A percentile compares a stretch with the other conserved stretches of the same genome.
phyloP scores from a whole-genome alignment of 2,797 vertebrate species.

The Hypotaenidia okinawae region DNA sequence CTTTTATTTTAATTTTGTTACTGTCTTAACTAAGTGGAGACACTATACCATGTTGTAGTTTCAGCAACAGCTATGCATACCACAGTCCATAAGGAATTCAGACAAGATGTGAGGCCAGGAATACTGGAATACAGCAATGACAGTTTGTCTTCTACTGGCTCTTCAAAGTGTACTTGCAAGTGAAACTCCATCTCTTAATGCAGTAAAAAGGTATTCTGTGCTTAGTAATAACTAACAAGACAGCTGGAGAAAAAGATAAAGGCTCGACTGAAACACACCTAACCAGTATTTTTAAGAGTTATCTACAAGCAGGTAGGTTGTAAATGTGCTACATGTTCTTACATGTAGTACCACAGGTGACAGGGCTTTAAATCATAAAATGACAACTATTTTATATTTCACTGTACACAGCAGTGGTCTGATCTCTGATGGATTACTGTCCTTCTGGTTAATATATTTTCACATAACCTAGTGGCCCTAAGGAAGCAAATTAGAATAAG shows the following conservation, averaged over 20 bases:
- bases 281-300: neutral
- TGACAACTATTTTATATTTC: neutral
- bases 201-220: neutral
- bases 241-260: neutral
- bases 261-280: neutral
- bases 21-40: neutral
- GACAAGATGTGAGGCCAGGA: neutral
- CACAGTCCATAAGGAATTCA: neutral
- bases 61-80: neutral
- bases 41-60: neutral
- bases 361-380: neutral
- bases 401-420: neutral
- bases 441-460: neutral
- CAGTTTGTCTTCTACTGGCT: neutral
- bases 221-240: neutral
- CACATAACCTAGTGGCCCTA: neutral
- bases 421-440: neutral
- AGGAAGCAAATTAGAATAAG: neutral
- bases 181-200: neutral
- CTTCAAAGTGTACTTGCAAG: neutral
- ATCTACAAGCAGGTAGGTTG: neutral
- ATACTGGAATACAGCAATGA: neutral
- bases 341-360: neutral
- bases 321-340: neutral
- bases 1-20: constrained; percentile 32